A percentile compares a stretch with the other conserved stretches of the same genome.
Conservation (phyloP, 2,888 invertebrate genomes). For the Prosapia bicincta region DNA sequence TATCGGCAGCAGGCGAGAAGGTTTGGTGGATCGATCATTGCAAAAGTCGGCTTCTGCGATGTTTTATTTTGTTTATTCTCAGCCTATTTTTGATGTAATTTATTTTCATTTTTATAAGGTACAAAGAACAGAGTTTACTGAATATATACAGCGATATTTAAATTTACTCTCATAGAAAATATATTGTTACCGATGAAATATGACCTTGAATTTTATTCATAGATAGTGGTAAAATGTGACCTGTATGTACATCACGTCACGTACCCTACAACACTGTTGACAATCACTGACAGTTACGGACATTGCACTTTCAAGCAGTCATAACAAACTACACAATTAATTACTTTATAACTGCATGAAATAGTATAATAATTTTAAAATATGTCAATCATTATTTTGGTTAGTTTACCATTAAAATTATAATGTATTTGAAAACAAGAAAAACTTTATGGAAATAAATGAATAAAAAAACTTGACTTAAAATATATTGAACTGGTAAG, state of each 20-base stretch:
- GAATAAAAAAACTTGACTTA: too few relatives aligned
- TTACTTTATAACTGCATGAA: too few relatives aligned
- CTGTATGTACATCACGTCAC: background rate
- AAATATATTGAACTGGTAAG: too few relatives aligned
- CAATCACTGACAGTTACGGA: background rate
- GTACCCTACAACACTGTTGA: background rate
- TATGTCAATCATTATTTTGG: too few relatives aligned
- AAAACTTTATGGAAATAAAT: too few relatives aligned
- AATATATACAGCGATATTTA: too few relatives aligned
- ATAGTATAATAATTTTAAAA: too few relatives aligned
- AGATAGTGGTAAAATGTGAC: background rate
- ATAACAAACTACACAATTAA: background rate
- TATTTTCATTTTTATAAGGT: too few relatives aligned
- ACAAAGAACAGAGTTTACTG: too few relatives aligned
- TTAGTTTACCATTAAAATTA: too few relatives aligned
- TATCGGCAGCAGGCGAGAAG: background rate
- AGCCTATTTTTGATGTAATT: background rate
- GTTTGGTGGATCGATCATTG: conserved; percentile 12
- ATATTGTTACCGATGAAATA: background rate
- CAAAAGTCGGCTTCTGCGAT: background rate
- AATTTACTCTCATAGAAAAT: too few relatives aligned
- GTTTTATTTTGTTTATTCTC: background rate
- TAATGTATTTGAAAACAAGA: too few relatives aligned
- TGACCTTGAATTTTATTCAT: background rate
- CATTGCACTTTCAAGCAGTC: background rate